These are phyloP conservation scores for Euphonia xanthogaster DNA, from an alignment of 2,797 vertebrate genomes.

Conservation along the genomic window DNA sequence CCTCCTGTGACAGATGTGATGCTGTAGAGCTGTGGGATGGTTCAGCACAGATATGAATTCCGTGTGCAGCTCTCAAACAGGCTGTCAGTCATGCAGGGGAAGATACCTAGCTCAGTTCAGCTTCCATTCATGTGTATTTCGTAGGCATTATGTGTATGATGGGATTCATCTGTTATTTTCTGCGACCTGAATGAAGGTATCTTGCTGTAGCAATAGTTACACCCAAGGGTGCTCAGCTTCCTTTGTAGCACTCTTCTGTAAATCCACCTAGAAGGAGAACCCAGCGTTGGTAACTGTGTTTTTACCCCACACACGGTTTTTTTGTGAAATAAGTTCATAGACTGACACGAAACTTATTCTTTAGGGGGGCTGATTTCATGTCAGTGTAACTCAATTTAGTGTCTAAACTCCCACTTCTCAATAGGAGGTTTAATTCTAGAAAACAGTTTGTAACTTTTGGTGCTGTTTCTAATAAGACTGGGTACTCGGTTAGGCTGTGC, in stretches of 20 bases:
- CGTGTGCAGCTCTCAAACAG: not conserved
- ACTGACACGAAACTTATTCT: not conserved
- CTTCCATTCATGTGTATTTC: not conserved
- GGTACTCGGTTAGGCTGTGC: not conserved
- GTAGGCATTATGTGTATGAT: not conserved
- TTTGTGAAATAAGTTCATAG: not conserved
- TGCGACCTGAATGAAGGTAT: not conserved
- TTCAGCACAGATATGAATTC: not conserved
- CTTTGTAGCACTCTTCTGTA: not conserved
- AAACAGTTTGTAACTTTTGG: not conserved
- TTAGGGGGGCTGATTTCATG: not conserved
- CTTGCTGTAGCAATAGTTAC: not conserved
- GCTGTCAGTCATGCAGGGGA: not conserved
- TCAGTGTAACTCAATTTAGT: not conserved
- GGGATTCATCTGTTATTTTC: not conserved
- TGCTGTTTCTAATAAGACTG: not conserved
- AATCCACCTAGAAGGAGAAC: not conserved
- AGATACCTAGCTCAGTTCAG: not conserved
- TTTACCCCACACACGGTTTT: fast-evolving
- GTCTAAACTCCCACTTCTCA: not conserved
- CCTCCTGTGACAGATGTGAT: not conserved
- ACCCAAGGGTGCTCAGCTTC: not conserved
- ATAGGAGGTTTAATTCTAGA: not conserved
- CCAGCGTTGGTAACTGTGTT: not conserved
- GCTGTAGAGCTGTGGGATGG: not conserved